phyloP scores from a whole-genome alignment of 1,140 invertebrate species.

The Drosophila subobscura region DNA sequence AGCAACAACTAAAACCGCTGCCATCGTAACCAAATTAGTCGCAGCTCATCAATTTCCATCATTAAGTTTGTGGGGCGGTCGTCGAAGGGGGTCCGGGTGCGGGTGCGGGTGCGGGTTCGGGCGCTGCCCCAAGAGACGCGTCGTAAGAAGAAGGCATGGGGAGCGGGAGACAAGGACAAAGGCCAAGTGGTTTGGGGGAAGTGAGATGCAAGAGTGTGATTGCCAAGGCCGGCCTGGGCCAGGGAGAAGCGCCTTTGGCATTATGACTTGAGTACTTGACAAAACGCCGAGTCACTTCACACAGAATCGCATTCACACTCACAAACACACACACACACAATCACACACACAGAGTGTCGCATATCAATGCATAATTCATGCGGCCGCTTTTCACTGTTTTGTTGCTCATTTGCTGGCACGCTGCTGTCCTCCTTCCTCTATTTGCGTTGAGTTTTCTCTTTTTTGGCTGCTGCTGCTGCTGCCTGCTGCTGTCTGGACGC shows the following conservation, averaged over 20 bases:
- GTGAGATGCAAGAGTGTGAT: not conserved
- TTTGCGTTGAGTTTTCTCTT: not conserved
- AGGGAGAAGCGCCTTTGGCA: not conserved
- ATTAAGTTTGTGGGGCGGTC: constrained; percentile 17
- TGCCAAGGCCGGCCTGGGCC: constrained; percentile 17
- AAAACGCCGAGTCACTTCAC: constrained; percentile 4
- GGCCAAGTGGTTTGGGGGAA: not conserved
- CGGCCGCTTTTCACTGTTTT: constrained; percentile 28
- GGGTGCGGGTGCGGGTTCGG: too few species aligned
- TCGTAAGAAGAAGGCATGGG: too few species aligned
- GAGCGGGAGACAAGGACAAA: too few species aligned
- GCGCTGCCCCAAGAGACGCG: too few species aligned
- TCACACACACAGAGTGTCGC: constrained; percentile 5
- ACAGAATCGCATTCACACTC: not conserved
- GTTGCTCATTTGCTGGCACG: constrained; percentile 18
- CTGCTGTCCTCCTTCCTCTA: too few species aligned
- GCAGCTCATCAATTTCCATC: constrained; percentile 54
- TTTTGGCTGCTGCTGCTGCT: constrained; percentile 3
- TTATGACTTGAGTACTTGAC: constrained; percentile 44
- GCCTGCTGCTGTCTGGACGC: constrained; percentile 20
- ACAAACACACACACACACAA: constrained; percentile 15
- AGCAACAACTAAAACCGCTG: constrained; percentile 45
- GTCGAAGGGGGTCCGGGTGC: too few species aligned
- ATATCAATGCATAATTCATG: constrained; percentile 50
- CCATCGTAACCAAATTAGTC: constrained; percentile 45